These are phyloP conservation scores for Drosophila fuyamai DNA, from an alignment of 1,140 invertebrate species.

Conservation along the genomic window DNA sequence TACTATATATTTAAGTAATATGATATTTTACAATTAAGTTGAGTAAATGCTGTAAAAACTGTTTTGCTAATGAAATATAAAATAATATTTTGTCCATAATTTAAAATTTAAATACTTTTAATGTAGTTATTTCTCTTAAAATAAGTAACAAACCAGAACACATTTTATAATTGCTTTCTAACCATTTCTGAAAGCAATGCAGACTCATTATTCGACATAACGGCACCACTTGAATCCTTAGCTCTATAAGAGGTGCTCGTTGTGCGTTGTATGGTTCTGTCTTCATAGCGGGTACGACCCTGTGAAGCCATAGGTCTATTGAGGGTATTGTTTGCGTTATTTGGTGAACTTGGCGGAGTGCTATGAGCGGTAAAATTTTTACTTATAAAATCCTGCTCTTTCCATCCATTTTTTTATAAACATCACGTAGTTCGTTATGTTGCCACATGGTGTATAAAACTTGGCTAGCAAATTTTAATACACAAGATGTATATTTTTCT, in stretches of 20 bases:
- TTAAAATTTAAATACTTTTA: constrained; percentile 47
- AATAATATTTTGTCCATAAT: constrained; percentile 30
- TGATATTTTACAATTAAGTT: constrained; percentile 40
- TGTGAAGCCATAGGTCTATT: constrained; percentile 98
- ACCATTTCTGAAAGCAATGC: constrained; percentile 75
- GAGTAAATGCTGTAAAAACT: constrained; percentile 38
- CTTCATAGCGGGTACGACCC: constrained; percentile 96
- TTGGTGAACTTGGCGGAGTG: constrained; percentile 91
- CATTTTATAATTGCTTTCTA: constrained; percentile 78
- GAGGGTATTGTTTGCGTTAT: constrained; percentile 96
- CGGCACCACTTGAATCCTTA: constrained; percentile 54
- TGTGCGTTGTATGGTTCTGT: constrained; percentile 92
- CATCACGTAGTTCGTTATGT: constrained; percentile 97
- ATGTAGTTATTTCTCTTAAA: constrained; percentile 53
- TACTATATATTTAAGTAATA: constrained; percentile 42
- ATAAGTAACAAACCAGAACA: constrained; percentile 67
- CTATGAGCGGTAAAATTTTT: constrained; percentile 85
- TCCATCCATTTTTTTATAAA: constrained; percentile 98
- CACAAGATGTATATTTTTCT: constrained; percentile 94
- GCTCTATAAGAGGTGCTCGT: constrained; percentile 62
- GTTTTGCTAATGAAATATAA: constrained; percentile 26
- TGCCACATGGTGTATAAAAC: constrained; percentile 99
- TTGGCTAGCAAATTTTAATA: constrained; percentile 98
- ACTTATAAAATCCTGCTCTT: constrained; percentile 95
- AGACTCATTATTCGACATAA: constrained; percentile 68